A percentile compares a stretch with the other conserved stretches of the same genome.
Conservation (phyloP, 2,888 invertebrate species). For the Synergus umbraculus region DNA sequence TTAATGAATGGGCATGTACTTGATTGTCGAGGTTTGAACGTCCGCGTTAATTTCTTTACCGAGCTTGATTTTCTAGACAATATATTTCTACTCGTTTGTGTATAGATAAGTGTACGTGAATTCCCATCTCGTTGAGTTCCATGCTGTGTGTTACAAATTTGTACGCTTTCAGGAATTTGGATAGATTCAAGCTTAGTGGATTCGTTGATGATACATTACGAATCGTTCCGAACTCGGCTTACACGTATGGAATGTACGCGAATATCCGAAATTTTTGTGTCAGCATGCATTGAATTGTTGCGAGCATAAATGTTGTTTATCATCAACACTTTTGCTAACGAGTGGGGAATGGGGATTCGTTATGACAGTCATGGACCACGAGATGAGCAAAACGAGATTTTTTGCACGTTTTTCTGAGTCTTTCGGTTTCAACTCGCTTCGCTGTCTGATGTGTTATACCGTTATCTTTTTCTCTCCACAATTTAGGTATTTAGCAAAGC, state of each 20-base stretch:
- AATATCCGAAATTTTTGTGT: slow-evolving; percentile 7
- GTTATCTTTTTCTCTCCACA: slow-evolving; percentile 17
- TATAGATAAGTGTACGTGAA: neutral
- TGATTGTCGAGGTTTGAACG: slow-evolving; percentile 17
- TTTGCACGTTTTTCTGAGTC: neutral
- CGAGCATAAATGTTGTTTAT: neutral
- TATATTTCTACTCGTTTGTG: neutral
- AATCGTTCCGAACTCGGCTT: slow-evolving; percentile 26
- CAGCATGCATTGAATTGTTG: slow-evolving; percentile 13
- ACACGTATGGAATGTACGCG: neutral
- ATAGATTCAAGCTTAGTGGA: slow-evolving; percentile 16
- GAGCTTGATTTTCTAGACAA: slow-evolving; percentile 4
- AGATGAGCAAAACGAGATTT: neutral
- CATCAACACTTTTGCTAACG: neutral
- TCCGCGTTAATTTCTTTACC: neutral
- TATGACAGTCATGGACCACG: neutral
- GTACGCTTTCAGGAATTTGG: slow-evolving; percentile 15
- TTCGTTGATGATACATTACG: slow-evolving; percentile 21
- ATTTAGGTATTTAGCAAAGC: slow-evolving; percentile 3
- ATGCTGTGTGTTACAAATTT: slow-evolving; percentile 15
- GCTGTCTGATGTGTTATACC: slow-evolving; percentile 11
- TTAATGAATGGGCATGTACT: slow-evolving; percentile 7
- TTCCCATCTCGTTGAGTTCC: slow-evolving; percentile 25
- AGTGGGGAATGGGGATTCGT: neutral
- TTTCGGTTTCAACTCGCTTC: neutral